Evolutionary conservation across 2,113 vertebrate species (phyloP), one percentile per base, ranked within the genome.

Genomic region (Nerophis lumbriciformis): DNA sequence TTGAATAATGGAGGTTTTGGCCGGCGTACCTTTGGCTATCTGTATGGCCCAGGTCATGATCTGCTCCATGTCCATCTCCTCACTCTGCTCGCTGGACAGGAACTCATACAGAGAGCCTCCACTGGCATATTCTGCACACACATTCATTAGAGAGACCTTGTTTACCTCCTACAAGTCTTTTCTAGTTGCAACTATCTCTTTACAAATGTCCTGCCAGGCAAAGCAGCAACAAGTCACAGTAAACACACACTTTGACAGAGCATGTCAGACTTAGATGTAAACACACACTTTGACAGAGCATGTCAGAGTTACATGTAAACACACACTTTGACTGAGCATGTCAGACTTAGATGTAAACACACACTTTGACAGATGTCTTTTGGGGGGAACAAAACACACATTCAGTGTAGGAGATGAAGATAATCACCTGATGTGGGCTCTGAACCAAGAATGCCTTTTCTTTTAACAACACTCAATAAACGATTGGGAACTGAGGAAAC

Each of bases 11-110:
- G 10, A 11, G 10, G 12, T 45, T 45, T 45, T 45, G 28, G 11
- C 39, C 14, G 12, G 5, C 11, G 9, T 79, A 99, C 96, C 96
- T 96, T 98, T 99, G 71, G 96, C 96, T 78, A 99, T 96, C 55
- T 99, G 94, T 37, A 93, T 94, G 81, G 95, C 93, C 96, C 96
- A 98, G 1, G 93, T 93, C 95, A 99, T 97, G 58, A 99, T 94
- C 72, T 98, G 94, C 70, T 92, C 93, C 94, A 99, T 98, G 85
- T 98, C 93, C 94, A 99, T 98, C 80, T 98, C 93, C 81, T 99
- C 95, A 81, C 96, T 98, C 87, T 94, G 92, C 77, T 93, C 92
- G 78, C 96, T 98, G 81, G 96, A 96, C 66, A 99, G 93, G 81
- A 94, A 99, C 79, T 99, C 96, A 80, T 97, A 99, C 42, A 99